phyloP scores from a whole-genome alignment of 2,113 vertebrate genomes.

The Platysteira castanea region DNA sequence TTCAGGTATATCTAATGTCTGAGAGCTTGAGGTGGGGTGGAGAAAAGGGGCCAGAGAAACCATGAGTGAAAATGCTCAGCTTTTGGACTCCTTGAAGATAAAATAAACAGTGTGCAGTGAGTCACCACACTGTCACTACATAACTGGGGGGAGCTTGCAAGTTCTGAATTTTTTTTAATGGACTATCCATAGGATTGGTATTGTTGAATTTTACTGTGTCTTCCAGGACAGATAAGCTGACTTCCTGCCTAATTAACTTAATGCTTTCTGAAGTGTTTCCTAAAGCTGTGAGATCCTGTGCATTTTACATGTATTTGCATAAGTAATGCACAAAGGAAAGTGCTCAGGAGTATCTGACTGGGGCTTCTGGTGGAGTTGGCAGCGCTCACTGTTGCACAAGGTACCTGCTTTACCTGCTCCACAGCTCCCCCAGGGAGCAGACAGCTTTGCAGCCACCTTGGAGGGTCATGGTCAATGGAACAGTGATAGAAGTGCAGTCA shows the following conservation, averaged over 20 bases:
- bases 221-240: not conserved
- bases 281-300: not conserved
- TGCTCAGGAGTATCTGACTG: not conserved
- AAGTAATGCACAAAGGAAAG: not conserved
- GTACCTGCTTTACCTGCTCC: not conserved
- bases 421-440: not conserved
- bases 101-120: not conserved
- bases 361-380: not conserved
- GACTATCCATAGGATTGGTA: not conserved
- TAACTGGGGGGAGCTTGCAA: not conserved
- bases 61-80: not conserved
- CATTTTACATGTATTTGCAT: not conserved
- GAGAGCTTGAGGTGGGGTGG: not conserved
- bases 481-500: not conserved
- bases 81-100: not conserved
- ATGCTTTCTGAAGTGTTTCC: not conserved
- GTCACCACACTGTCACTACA: not conserved
- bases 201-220: not conserved
- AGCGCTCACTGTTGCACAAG: not conserved
- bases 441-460: not conserved
- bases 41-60: not conserved
- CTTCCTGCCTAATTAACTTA: not conserved
- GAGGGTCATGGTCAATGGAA: not conserved
- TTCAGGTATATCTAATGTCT: not conserved
- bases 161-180: not conserved